A percentile compares a stretch with the other conserved stretches of the same genome.
phyloP scores from a whole-genome alignment of 2,888 invertebrate species.

The Neoaliturus tenellus region DNA sequence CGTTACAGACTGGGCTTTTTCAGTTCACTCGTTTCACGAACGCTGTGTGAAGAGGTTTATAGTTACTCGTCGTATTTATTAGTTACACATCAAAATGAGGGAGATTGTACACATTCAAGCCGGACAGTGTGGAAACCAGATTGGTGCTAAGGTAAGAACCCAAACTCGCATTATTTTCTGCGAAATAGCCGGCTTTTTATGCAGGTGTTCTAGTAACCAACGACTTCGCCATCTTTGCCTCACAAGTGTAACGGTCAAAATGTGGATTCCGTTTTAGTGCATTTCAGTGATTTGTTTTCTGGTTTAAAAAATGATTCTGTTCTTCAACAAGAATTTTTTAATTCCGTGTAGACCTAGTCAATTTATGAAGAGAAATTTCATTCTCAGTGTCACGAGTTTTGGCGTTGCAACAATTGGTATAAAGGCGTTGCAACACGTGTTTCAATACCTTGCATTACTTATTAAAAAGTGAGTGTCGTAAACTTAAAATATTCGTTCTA shows the following conservation, averaged over 20 bases:
- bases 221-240: constrained; percentile 8
- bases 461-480: too few relatives aligned
- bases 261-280: not conserved
- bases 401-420: too few relatives aligned
- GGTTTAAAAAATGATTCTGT: too few relatives aligned
- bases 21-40: constrained; percentile 55
- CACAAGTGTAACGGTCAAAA: constrained; percentile 11
- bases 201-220: not conserved
- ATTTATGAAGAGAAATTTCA: too few relatives aligned
- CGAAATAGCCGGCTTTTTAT: constrained; percentile 41
- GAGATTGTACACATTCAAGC: constrained; percentile 95
- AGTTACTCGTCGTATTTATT: constrained; percentile 53
- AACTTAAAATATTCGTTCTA: too few relatives aligned
- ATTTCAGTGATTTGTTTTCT: not conserved
- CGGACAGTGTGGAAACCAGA: constrained; percentile 95
- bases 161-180: not conserved
- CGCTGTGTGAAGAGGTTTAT: constrained; percentile 54
- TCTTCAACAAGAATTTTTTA: too few relatives aligned
- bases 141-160: constrained; percentile 88
- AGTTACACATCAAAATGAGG: constrained; percentile 78
- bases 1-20: constrained; percentile 49
- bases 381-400: too few relatives aligned
- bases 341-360: too few relatives aligned
- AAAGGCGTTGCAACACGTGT: too few relatives aligned
- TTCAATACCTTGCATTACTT: too few relatives aligned